Base-by-base conservation (phyloP, 1,140 invertebrate genomes). In the Parapsyche elsis region DNA sequence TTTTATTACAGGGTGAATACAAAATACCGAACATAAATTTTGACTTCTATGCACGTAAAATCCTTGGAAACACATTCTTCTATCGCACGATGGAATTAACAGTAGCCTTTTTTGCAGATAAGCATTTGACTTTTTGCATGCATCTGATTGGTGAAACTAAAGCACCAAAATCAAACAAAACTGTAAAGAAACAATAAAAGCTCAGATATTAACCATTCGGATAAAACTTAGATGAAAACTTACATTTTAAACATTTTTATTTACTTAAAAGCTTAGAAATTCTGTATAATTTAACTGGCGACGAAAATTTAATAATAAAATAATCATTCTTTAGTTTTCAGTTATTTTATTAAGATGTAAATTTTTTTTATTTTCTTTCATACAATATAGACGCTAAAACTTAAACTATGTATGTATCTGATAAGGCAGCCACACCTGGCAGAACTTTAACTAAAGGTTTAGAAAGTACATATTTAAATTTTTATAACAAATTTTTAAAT, bases 371-470 rank as follows among this genome's bases (percentile, higher is more conserved):
- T n/a, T n/a, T n/a, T n/a, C n/a, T 21, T 16, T 67, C 19, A 4
- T 12, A 67, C 24, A n/a, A n/a, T 38, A 7, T 38, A 38, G 30
- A 38, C 7, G 1, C 7, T 7, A 38, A n/a, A n/a, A n/a, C n/a
- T 38, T 38, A n/a, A n/a, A n/a, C 24, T 23, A 49, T 84, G 89
- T 90, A 92, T 79, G 91, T 92, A 87, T 96, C 91, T 76, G 94
- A 93, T 10, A 99, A 89, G 79, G 96, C 96, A 61, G 95, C 95
- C 26, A 99, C 97, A 81, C 97, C 97, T 1, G 97, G 97, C 64
- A 99, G 89, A 26, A 92, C 91, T 92, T 98, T 95, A 82, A 93
- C 93, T 94, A 87, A 77, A 83, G 26, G 1, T 26, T 84, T 85
- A 84, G 61, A 82, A 9, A n/a, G 12, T n/a, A n/a, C n/a, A 78